These are phyloP conservation scores for Colostygia pectinataria DNA, from an alignment of 2,888 invertebrate species.

Conservation along the genomic window DNA sequence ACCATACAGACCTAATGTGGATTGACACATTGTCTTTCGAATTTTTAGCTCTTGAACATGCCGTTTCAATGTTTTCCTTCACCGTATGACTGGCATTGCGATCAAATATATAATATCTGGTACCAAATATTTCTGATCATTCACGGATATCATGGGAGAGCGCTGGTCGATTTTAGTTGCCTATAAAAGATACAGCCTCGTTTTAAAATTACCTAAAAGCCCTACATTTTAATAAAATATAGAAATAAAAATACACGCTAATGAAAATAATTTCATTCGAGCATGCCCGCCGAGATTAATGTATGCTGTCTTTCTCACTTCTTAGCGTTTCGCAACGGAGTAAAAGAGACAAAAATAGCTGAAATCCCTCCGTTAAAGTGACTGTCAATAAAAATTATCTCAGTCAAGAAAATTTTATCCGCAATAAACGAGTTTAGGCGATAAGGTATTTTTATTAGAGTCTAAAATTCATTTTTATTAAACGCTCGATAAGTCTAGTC, in stretches of 20 bases:
- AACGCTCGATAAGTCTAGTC: conserved; percentile 1
- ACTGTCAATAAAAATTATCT: conserved; percentile 33
- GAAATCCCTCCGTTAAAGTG: not conserved
- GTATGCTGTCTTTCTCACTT: conserved; percentile 18
- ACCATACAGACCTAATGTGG: too few species aligned
- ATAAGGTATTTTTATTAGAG: conserved; percentile 27
- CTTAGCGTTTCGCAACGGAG: not conserved
- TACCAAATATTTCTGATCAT: too few species aligned
- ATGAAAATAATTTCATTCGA: conserved; percentile 25
- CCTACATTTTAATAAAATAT: too few species aligned
- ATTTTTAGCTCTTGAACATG: too few species aligned
- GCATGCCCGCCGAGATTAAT: conserved; percentile 18
- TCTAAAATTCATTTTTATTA: conserved; percentile 24
- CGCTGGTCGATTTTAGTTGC: too few species aligned
- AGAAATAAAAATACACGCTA: conserved; percentile 22
- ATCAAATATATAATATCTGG: too few species aligned
- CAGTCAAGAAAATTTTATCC: conserved; percentile 25
- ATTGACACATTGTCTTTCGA: too few species aligned
- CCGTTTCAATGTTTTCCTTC: too few species aligned
- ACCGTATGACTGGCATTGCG: too few species aligned
- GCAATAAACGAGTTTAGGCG: conserved; percentile 25
- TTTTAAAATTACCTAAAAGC: conserved; percentile 16
- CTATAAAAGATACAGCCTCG: not conserved
- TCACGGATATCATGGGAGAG: too few species aligned
- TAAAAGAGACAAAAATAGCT: conserved; percentile 11